These are phyloP conservation scores for Macrotus californicus DNA, from an alignment of 2,113 vertebrate genomes.

Conservation along the genomic window DNA sequence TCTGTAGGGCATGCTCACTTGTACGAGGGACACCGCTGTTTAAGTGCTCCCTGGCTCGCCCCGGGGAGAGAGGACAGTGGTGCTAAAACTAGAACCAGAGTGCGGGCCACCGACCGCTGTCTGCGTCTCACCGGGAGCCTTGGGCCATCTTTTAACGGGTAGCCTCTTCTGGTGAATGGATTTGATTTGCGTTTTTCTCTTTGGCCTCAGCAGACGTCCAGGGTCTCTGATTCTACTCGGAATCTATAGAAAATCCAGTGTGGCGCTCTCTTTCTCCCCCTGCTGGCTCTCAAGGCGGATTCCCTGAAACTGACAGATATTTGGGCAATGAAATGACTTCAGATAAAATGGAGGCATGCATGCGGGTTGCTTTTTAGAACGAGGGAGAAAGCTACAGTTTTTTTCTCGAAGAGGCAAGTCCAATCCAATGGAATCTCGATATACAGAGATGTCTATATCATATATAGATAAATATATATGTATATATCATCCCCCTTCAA, in stretches of 20 bases:
- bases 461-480: background rate
- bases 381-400: background rate
- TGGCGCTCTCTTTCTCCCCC: constrained; percentile 1
- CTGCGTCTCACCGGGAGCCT: background rate
- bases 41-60: background rate
- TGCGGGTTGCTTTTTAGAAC: constrained; percentile 49
- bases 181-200: background rate
- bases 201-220: background rate
- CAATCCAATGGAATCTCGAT: background rate
- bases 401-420: constrained; percentile 20
- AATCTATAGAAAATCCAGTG: background rate
- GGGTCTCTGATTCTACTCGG: background rate
- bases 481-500: background rate
- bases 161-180: background rate
- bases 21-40: background rate
- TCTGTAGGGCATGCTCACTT: background rate
- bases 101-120: background rate
- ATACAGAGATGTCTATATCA: background rate
- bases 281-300: background rate
- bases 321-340: constrained; percentile 28
- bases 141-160: background rate
- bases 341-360: constrained; percentile 50
- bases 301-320: background rate
- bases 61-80: background rate
- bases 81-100: background rate